Percentiles rank a stretch among this genome's conserved stretches.
phyloP scores from a whole-genome alignment of 2,888 invertebrate genomes.

The Galeruca laticollis region DNA sequence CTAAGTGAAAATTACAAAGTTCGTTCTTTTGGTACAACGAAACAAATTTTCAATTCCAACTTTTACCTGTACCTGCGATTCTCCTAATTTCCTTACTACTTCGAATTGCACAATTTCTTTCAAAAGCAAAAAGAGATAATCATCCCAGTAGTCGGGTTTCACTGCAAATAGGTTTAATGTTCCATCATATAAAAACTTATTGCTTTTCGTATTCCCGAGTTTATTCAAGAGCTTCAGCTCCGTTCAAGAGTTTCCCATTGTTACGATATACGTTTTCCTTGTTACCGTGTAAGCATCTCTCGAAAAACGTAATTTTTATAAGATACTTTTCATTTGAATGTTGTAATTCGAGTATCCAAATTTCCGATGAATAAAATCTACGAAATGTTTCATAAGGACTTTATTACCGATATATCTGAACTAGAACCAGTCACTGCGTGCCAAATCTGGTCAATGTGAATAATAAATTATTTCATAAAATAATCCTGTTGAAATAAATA shows the following conservation, averaged over 20 bases:
- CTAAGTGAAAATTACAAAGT: neutral
- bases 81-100: conserved; percentile 23
- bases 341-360: too few relatives aligned
- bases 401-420: too few relatives aligned
- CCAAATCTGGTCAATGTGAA: too few relatives aligned
- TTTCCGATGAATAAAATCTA: too few relatives aligned
- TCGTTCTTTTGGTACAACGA: conserved; percentile 15
- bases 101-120: conserved; percentile 26
- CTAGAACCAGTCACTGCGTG: too few relatives aligned
- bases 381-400: too few relatives aligned
- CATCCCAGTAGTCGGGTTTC: conserved; percentile 22
- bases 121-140: conserved; percentile 23
- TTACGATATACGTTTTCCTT: neutral
- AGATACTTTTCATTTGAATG: too few relatives aligned
- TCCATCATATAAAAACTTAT: conserved; percentile 12
- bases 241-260: neutral
- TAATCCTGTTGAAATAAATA: too few relatives aligned
- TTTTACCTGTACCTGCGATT: conserved; percentile 17
- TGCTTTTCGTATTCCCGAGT: neutral
- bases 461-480: too few relatives aligned
- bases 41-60: conserved; percentile 30
- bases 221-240: neutral
- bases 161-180: conserved; percentile 13
- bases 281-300: neutral
- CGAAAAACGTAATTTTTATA: neutral